Percentiles rank a stretch among this genome's conserved stretches.
Conservation (phyloP, 2,113 vertebrate genomes). For the Poicephalus meyeri region DNA sequence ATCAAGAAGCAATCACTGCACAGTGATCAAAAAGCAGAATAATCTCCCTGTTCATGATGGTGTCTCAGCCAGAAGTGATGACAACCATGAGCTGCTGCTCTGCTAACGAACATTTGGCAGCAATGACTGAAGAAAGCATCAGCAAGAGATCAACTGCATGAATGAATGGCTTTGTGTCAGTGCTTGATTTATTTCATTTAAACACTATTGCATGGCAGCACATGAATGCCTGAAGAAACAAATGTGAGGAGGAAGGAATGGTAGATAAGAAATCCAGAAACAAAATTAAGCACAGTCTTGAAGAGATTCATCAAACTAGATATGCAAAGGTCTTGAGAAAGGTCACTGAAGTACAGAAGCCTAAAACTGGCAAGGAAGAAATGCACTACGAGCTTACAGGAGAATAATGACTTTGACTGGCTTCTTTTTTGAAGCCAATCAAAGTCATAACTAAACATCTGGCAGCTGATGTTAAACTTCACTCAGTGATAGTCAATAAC, state of each 20-base stretch:
- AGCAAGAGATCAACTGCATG: not conserved
- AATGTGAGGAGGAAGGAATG: not conserved
- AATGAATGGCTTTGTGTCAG: not conserved
- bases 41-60: not conserved
- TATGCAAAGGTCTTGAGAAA: not conserved
- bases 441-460: not conserved
- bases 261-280: not conserved
- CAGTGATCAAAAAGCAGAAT: slow-evolving; percentile 3
- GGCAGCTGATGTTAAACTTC: not conserved
- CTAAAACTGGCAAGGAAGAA: not conserved
- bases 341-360: not conserved
- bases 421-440: not conserved
- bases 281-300: not conserved
- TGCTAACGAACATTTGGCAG: not conserved
- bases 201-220: not conserved
- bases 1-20: not conserved
- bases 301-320: not conserved
- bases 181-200: not conserved
- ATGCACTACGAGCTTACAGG: not conserved
- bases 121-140: not conserved
- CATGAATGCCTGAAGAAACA: not conserved
- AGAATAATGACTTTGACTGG: not conserved
- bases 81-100: not conserved
- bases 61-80: not conserved
- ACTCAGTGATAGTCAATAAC: not conserved